Evolutionary conservation across 2,113 vertebrate species (phyloP), one percentile per base, ranked within the genome.

Genomic region (Zosterops lateralis): DNA sequence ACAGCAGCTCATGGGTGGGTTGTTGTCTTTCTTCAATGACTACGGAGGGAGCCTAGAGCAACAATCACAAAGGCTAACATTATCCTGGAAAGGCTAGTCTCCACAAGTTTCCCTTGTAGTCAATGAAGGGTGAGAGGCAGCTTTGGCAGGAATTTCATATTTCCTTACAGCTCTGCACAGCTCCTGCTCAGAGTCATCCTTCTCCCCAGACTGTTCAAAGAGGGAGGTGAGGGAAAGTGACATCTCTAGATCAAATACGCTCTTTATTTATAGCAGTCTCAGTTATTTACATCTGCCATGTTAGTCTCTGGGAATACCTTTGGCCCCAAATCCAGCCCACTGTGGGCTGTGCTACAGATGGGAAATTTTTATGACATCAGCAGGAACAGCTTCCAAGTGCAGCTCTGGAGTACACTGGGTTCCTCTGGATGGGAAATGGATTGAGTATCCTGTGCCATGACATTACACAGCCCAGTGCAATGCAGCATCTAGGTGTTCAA

Each of bases 121-220:
- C 61, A 87, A 5, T 31, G 40, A 53, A 74, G 44, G 31, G 34
- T 60, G 29, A 82, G 28, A 92, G 24, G 47, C 84, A 87, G 61
- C 38, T 91, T 93, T 95, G 87, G 44, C 51, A 96, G 50, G n/a
- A 82, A 68, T 76, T 90, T 61, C 28, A 18, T 9, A 64, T 26
- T 19, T 36, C 10, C 26, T 71, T 56, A 58, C 16, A 84, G 11
- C 42, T 83, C 51, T 89, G 38, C 34, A 45, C 14, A 65, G n/a
- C 26, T 89, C 26, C 68, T 42, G 9, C 68, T 81, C 47, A 24
- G 32, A 56, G 31, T 34, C 1, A 2, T 19, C 66, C 50, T 75
- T 84, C 48, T 91, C 17, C 22, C 21, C 32, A 57, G 26, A 44
- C 16, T 71, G 20, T 74, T 84, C 36, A 53, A 89, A 74, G 57